Conservation (phyloP, 30 jellyfish, hydroid and myxozoan genomes). For the Aurelia sp. region DNA sequence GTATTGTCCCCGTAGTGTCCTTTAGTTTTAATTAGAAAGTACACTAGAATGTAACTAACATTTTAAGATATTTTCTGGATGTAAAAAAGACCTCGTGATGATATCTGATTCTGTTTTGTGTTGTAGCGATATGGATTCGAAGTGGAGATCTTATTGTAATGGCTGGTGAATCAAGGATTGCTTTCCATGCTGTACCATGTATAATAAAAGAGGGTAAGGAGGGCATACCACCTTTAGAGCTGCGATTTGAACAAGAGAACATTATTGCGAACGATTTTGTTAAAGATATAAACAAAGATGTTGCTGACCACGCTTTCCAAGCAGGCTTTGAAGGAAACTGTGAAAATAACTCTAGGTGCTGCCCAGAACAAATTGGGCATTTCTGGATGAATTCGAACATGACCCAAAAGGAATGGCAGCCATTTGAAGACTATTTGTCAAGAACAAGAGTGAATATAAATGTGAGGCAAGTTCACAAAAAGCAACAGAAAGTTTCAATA, state of each 20-base stretch:
- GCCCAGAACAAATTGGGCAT: not conserved
- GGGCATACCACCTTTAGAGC: slow-evolving; percentile 28
- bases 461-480: slow-evolving; percentile 93
- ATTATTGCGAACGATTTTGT: not conserved
- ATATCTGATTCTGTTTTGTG: not conserved
- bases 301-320: not conserved
- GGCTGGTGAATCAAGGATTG: slow-evolving; percentile 95
- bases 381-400: slow-evolving; percentile 24
- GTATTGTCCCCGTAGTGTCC: too few species aligned
- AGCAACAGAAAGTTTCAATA: not conserved
- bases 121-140: slow-evolving; percentile 95
- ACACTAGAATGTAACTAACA: too few species aligned
- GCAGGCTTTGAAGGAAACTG: too few species aligned
- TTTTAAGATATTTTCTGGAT: too few species aligned
- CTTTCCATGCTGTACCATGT: slow-evolving; percentile 99
- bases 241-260: not conserved
- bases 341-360: not conserved
- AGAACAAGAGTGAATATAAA: slow-evolving; percentile 89
- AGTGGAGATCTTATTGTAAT: slow-evolving; percentile 91
- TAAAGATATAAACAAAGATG: not conserved
- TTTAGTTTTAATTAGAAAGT: too few species aligned
- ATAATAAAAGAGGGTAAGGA: slow-evolving; percentile 65
- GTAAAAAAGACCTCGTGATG: too few species aligned
- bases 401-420: slow-evolving; percentile 42
- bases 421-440: slow-evolving; percentile 78